Evolutionary conservation across 2,888 invertebrate species (phyloP), one percentile per base, ranked within the genome.

Genomic region (Lycaena phlaeas): DNA sequence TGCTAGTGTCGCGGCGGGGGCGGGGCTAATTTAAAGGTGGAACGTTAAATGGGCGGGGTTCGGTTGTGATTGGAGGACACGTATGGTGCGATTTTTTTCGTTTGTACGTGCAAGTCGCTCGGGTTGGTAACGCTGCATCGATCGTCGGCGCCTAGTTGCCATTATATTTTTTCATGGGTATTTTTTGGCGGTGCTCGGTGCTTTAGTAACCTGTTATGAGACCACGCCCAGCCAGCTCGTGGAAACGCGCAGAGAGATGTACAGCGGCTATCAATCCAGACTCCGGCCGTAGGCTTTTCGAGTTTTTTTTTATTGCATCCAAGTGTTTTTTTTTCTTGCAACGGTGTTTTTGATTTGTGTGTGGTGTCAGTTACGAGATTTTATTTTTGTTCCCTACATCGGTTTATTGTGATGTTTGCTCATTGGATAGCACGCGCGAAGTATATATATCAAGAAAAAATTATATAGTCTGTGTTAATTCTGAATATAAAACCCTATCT

Each of bases 161-260:
- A 84, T 84, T 82, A 84, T 72, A 70, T 78, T 74, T 82, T 82
- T 82, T 81, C 79, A 81, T 82, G 76, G 75, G 66, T 77, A 81
- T 79, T 82, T 82, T 84, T 84, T 79, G 81, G 78, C 75, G 75
- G 72, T 67, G 57, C 69, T 64, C 64, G 55, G 69, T 69, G 65
- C 75, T 74, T 72, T 73, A 62, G 74, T 77, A 82, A 82, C 82
- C 81, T 78, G 84, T 82, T 78, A 70, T 68, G 42, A 57, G 46
- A 67, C 78, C 82, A 71, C 84, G 84, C 84, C 84, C 81, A 63
- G 61, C 56, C 46, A 56, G 53, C 61, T 61, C 63, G 65, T 63
- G 64, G 62, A 64, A 68, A 71, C 72, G 69, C 68, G 68, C 66
- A 64, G 70, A 64, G 63, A 48, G 49, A 50, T 59, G 12, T 36